phyloP scores from a whole-genome alignment of 2,888 invertebrate genomes.

The Agrypnus murinus region DNA sequence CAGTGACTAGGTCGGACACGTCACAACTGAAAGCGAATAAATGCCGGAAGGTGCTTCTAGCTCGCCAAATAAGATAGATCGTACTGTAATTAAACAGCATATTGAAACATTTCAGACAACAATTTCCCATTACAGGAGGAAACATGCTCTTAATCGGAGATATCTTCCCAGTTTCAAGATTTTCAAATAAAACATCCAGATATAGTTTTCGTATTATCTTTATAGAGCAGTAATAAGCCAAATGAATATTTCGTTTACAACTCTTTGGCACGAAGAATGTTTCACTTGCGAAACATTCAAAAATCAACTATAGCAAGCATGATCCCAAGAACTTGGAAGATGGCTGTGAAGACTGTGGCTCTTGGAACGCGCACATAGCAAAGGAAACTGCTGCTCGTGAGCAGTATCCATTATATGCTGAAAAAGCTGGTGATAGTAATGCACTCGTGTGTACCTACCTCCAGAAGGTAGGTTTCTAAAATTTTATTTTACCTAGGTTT shows the following conservation, averaged over 20 bases:
- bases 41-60: too few relatives aligned
- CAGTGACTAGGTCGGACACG: too few relatives aligned
- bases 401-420: too few relatives aligned
- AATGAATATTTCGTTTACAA: neutral
- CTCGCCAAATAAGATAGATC: constrained; percentile 15
- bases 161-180: constrained; percentile 10
- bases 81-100: constrained; percentile 12
- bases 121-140: constrained; percentile 25
- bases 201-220: neutral
- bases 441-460: too few relatives aligned
- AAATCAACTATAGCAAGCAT: too few relatives aligned
- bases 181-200: neutral
- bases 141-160: constrained; percentile 22
- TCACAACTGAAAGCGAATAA: neutral
- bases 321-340: too few relatives aligned
- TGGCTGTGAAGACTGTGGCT: too few relatives aligned
- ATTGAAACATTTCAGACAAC: constrained; percentile 23
- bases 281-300: neutral
- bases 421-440: too few relatives aligned
- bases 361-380: too few relatives aligned
- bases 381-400: too few relatives aligned
- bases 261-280: neutral
- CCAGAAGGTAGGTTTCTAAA: too few relatives aligned
- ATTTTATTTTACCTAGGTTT: too few relatives aligned
- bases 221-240: neutral